Conservation (phyloP, 2,888 invertebrate species). For the Lithophane ornitopus region DNA sequence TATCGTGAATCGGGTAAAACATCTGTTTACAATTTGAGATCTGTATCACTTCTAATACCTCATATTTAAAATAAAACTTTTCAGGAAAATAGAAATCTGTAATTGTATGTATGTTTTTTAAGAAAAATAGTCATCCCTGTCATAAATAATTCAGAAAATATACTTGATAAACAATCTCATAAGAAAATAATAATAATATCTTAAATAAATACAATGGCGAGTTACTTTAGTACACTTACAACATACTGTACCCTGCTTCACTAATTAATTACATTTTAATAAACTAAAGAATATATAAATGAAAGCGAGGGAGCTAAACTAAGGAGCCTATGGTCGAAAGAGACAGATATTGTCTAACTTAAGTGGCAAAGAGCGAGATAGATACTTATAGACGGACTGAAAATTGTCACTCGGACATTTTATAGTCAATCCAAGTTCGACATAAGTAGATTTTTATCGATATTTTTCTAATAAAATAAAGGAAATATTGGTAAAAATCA, state of each 20-base stretch:
- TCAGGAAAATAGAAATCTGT: constrained; percentile 43
- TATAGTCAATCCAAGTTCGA: neutral
- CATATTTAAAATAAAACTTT: constrained; percentile 35
- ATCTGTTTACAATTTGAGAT: constrained; percentile 34
- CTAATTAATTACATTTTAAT: constrained; percentile 24
- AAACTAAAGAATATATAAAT: neutral
- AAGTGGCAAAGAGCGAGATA: neutral
- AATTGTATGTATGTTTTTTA: neutral
- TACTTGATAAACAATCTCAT: constrained; percentile 31
- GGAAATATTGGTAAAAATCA: neutral
- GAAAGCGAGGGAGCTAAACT: constrained; percentile 11
- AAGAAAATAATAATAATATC: constrained; percentile 40
- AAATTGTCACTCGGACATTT: neutral
- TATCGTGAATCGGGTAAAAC: neutral
- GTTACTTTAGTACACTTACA: constrained; percentile 9
- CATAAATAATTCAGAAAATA: constrained; percentile 53
- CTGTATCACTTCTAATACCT: constrained; percentile 25
- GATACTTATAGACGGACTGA: neutral
- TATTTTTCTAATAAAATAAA: neutral
- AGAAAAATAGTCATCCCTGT: constrained; percentile 31
- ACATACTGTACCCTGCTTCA: constrained; percentile 43
- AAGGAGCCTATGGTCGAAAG: constrained; percentile 21
- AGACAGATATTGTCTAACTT: neutral
- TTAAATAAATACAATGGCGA: constrained; percentile 33
- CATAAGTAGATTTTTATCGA: neutral